Percentiles rank a stretch among this genome's conserved stretches.
Evolutionary conservation across 2,113 vertebrate species (phyloP).

Genomic region (Gnathonemus echidnorhynchus): DNA sequence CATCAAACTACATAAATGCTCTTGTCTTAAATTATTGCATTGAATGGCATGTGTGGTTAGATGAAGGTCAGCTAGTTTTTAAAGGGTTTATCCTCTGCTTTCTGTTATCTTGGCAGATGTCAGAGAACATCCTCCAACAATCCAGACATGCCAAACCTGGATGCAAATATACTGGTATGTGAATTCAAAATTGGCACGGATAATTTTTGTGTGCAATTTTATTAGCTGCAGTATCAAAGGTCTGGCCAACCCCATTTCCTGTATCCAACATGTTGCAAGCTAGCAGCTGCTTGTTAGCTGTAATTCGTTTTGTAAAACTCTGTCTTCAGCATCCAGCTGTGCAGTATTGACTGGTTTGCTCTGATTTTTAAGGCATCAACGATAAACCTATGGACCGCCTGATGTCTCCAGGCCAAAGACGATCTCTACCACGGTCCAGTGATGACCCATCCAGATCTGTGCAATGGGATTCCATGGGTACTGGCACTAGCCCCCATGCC

Average conservation of each 20-base stretch:
- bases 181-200: neutral
- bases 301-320: neutral
- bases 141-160: neutral
- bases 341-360: neutral
- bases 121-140: neutral
- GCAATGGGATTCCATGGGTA: neutral
- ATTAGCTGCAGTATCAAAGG: neutral
- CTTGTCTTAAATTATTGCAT: neutral
- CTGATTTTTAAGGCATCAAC: neutral
- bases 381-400: neutral
- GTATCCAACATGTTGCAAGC: neutral
- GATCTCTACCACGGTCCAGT: neutral
- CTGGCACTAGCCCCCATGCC: neutral
- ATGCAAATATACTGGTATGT: neutral
- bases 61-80: neutral
- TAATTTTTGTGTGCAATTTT: neutral
- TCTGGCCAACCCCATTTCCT: neutral
- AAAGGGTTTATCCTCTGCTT: neutral
- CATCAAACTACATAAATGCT: neutral
- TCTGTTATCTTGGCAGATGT: neutral
- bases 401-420: neutral
- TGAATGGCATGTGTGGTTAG: neutral
- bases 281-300: neutral
- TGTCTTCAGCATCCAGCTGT: neutral
- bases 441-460: neutral